These are phyloP conservation scores for Aurelia coerulea DNA, from an alignment of 30 jellyfish, hydroid and myxozoan species.

Conservation along the genomic window DNA sequence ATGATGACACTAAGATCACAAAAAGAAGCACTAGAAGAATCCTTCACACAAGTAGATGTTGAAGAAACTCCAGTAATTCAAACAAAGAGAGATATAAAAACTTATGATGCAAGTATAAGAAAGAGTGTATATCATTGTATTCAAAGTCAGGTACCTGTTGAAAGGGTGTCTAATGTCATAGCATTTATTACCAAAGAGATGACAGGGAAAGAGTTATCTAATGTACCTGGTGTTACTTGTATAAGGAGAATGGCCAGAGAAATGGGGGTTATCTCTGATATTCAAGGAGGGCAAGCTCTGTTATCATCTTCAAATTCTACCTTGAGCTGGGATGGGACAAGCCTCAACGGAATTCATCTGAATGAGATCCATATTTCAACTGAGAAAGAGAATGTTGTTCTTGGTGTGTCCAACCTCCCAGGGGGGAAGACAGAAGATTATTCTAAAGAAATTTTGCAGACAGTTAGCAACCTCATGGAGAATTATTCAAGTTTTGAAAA, in stretches of 20 bases:
- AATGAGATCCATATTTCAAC: constrained; percentile 42
- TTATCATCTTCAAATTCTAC: not conserved
- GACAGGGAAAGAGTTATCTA: not conserved
- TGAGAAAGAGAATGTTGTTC: constrained; percentile 6
- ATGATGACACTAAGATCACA: not conserved
- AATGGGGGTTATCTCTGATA: not conserved
- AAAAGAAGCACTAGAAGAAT: constrained; percentile 5
- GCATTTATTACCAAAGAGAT: constrained; percentile 1
- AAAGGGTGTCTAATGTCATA: not conserved
- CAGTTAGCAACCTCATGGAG: constrained; percentile 12
- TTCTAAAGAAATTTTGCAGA: constrained; percentile 4
- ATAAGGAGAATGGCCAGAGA: constrained; percentile 7
- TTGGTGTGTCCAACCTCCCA: constrained; percentile 25
- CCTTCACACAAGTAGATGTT: not conserved
- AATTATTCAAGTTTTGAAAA: constrained; percentile 5
- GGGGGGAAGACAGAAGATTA: constrained; percentile 36
- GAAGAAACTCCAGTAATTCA: constrained; percentile 5
- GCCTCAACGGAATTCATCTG: constrained; percentile 25
- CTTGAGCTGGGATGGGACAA: not conserved
- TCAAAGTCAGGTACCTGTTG: constrained; percentile 25
- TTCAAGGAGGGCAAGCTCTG: constrained; percentile 11
- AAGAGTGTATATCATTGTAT: constrained; percentile 46
- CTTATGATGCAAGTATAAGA: constrained; percentile 7
- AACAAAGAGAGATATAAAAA: not conserved
- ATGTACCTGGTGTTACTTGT: not conserved